These are phyloP conservation scores for Physeter macrocephalus DNA, from an alignment of 2,113 vertebrate species.

Conservation along the genomic window DNA sequence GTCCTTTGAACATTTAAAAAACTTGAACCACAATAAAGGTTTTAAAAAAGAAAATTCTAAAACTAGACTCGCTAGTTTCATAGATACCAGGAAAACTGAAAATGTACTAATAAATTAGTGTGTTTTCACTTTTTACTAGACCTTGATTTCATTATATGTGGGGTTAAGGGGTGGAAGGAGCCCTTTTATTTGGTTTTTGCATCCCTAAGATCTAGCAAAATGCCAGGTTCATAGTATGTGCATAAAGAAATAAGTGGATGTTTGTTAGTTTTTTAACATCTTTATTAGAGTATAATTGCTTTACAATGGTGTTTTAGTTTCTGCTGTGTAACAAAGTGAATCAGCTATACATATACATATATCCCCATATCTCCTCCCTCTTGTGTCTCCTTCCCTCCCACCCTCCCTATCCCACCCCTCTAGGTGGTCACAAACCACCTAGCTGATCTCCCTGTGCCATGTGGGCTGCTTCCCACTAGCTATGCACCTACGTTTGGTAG, in stretches of 20 bases:
- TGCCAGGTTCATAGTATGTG: neutral
- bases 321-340: no score
- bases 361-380: no score
- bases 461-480: no score
- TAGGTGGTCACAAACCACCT: no score
- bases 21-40: neutral
- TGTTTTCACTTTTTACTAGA: neutral
- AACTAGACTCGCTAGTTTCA: neutral
- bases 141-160: neutral
- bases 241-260: neutral
- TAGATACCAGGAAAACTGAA: neutral
- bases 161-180: neutral
- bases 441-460: no score
- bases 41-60: conserved; percentile 1
- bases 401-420: no score
- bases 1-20: neutral
- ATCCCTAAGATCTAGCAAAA: neutral
- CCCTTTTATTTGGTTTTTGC: neutral
- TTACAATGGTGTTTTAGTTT: no score
- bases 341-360: no score
- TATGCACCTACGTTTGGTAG: no score
- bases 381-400: no score
- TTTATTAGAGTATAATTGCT: no score
- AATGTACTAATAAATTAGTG: neutral
- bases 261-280: no score